A percentile compares a stretch with the other conserved stretches of the same genome.
phyloP scores from a whole-genome alignment of 2,888 invertebrate species.

The Noctua pronuba region DNA sequence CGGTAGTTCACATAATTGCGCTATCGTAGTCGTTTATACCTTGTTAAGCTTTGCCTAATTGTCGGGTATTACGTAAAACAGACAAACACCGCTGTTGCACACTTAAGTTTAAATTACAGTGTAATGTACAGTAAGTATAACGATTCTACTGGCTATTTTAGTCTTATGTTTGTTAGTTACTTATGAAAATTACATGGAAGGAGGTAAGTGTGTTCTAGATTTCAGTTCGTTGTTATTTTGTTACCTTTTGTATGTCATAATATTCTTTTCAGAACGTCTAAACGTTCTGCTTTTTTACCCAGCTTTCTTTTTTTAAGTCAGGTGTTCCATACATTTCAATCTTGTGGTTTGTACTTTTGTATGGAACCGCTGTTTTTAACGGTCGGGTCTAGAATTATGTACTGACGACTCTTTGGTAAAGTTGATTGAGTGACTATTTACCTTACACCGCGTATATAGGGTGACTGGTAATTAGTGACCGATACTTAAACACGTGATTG shows the following conservation, averaged over 20 bases:
- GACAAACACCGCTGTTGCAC: slow-evolving; percentile 53
- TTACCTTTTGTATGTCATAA: slow-evolving; percentile 15
- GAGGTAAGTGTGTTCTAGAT: slow-evolving; percentile 25
- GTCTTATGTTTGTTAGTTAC: slow-evolving; percentile 35
- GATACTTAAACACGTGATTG: too few species aligned
- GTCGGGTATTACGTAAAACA: slow-evolving; percentile 55
- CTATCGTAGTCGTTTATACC: slow-evolving; percentile 53
- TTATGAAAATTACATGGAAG: slow-evolving; percentile 51
- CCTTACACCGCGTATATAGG: background rate
- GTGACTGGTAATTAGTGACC: too few species aligned
- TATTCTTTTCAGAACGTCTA: slow-evolving; percentile 21
- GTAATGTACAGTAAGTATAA: slow-evolving; percentile 55
- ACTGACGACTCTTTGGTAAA: background rate
- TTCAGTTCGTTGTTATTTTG: slow-evolving; percentile 32
- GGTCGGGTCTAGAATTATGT: background rate
- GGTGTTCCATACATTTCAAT: background rate
- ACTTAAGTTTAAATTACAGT: slow-evolving; percentile 59
- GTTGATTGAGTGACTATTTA: background rate
- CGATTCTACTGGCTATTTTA: slow-evolving; percentile 49
- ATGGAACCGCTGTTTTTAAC: background rate
- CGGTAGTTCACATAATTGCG: slow-evolving; percentile 49
- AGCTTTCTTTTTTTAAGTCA: background rate
- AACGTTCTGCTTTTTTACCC: background rate
- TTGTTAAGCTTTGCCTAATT: slow-evolving; percentile 60
- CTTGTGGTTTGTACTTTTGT: background rate